These are phyloP conservation scores for Melanotaenia pygmaea DNA, from an alignment of 2,797 vertebrate species.

Conservation along the genomic window DNA sequence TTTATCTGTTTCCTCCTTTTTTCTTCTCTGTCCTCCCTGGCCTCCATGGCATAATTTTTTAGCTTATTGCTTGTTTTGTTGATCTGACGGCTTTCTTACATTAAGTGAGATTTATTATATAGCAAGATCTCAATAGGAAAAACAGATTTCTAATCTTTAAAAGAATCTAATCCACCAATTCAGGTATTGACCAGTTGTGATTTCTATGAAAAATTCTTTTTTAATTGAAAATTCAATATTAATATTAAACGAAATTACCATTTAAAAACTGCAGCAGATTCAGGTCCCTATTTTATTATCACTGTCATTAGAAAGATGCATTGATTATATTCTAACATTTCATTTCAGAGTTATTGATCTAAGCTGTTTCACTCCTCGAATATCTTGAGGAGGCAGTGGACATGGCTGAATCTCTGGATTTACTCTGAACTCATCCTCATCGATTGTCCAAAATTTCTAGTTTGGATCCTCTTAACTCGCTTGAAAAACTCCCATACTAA, in stretches of 20 bases:
- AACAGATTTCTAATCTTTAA: not conserved
- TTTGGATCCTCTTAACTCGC: no score
- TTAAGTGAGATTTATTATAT: not conserved
- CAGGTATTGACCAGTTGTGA: no score
- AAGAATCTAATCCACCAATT: not conserved
- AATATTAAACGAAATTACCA: no score
- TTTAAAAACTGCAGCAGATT: not conserved
- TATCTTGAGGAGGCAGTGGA: no score
- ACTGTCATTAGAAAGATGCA: no score
- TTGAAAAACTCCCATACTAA: no score
- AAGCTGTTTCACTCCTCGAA: not conserved
- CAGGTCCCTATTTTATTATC: not conserved
- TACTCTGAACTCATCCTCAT: not conserved
- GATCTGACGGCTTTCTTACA: conserved; percentile 4
- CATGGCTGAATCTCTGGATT: not conserved
- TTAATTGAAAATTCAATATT: no score
- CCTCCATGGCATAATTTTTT: conserved; percentile 28
- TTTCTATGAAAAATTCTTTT: no score
- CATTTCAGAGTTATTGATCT: not conserved
- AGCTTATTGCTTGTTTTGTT: conserved; percentile 10
- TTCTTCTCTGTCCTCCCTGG: conserved; percentile 30
- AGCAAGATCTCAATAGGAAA: not conserved
- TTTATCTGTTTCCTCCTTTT: conserved; percentile 24
- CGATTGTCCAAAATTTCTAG: not conserved
- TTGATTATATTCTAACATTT: not conserved